These are phyloP conservation scores for Vanessa tameamea DNA, from an alignment of 1,140 invertebrate species.

Conservation along the genomic window DNA sequence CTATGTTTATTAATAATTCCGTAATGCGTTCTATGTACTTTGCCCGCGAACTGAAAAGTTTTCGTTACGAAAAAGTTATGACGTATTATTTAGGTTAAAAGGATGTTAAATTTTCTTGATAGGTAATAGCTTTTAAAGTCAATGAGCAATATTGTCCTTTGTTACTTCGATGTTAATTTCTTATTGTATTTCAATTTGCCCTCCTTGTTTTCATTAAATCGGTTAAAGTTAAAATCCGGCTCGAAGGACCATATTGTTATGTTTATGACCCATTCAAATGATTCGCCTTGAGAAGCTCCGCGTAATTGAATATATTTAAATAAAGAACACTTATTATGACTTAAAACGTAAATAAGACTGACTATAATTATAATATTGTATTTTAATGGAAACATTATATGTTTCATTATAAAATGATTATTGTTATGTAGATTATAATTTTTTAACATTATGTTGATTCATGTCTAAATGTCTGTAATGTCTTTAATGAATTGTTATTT, in stretches of 20 bases:
- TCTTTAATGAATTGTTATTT: not conserved
- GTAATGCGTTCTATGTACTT: too few species aligned
- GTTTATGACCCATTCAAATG: conserved; percentile 21
- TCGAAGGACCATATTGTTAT: conserved; percentile 18
- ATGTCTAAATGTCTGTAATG: not conserved
- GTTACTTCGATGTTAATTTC: not conserved
- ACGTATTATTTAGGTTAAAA: too few species aligned
- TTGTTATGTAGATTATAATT: too few species aligned
- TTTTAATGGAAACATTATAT: not conserved
- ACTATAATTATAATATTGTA: not conserved
- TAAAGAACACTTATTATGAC: not conserved
- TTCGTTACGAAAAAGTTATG: too few species aligned
- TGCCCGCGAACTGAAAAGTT: too few species aligned
- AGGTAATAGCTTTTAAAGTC: too few species aligned
- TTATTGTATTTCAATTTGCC: conserved; percentile 5
- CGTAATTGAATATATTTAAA: conserved; percentile 12
- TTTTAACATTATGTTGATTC: too few species aligned
- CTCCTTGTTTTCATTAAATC: not conserved
- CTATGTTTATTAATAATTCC: too few species aligned
- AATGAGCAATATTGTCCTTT: not conserved
- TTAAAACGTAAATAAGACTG: not conserved
- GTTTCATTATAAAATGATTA: not conserved
- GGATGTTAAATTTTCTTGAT: too few species aligned
- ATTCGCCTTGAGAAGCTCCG: not conserved
- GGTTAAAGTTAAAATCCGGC: conserved; percentile 16